Conservation (phyloP, 2,888 invertebrate species). For the Lucinisca nassula region DNA sequence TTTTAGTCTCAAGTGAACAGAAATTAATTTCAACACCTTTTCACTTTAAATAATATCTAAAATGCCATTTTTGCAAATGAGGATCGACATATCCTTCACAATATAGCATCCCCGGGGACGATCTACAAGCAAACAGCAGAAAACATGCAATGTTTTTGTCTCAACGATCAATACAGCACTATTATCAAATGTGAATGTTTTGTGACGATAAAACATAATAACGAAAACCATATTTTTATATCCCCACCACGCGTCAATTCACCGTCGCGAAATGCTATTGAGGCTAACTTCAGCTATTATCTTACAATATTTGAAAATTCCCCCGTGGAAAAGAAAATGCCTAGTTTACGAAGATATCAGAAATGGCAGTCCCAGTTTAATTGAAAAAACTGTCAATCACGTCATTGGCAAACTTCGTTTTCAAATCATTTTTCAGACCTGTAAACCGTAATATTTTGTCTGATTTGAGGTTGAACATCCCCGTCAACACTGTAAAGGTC, state of each 20-base stretch:
- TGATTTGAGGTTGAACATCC: too few species aligned
- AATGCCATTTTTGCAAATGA: not conserved
- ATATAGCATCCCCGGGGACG: not conserved
- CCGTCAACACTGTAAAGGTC: too few species aligned
- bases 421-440: too few species aligned
- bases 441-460: too few species aligned
- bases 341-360: not conserved
- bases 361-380: not conserved
- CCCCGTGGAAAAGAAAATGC: not conserved
- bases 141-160: not conserved
- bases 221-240: conserved; percentile 3
- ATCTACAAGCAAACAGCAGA: not conserved
- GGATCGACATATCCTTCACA: not conserved
- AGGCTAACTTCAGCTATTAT: not conserved
- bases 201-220: not conserved
- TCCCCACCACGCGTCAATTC: not conserved
- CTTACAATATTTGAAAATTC: not conserved
- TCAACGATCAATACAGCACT: not conserved
- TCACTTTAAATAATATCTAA: conserved; percentile 11
- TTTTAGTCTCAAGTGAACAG: not conserved
- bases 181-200: not conserved
- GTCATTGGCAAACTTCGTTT: too few species aligned
- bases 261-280: not conserved
- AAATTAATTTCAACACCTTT: conserved; percentile 16
- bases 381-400: too few species aligned